Conservation (phyloP, 2,113 vertebrate genomes). For the Trogon surrucura region DNA sequence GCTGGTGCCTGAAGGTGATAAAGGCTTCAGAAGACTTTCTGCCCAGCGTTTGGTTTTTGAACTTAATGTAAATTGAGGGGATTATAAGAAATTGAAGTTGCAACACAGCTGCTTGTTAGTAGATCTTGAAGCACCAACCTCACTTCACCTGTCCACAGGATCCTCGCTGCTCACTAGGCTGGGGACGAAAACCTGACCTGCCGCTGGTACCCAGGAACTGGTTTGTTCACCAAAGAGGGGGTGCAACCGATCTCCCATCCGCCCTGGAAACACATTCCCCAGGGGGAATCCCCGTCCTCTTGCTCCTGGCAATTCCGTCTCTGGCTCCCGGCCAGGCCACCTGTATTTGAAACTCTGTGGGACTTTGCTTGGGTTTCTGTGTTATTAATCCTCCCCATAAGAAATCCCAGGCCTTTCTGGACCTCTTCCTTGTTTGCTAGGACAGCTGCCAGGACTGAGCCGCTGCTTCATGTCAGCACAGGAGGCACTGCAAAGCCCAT, state of each 20-base stretch:
- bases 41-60: neutral
- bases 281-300: neutral
- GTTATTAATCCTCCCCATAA: conserved; percentile 50
- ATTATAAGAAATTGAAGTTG: conserved; percentile 24
- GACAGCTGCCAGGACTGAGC: conserved; percentile 26
- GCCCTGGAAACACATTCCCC: neutral
- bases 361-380: conserved; percentile 2
- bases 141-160: neutral
- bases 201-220: neutral
- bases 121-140: neutral
- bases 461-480: neutral
- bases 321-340: conserved; percentile 45
- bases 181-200: neutral
- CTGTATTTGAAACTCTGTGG: conserved; percentile 5
- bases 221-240: neutral
- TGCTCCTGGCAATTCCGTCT: neutral
- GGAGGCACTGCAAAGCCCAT: neutral
- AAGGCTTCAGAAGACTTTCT: neutral
- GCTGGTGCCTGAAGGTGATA: neutral
- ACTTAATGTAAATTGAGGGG: neutral
- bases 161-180: fast-evolving
- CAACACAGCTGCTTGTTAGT: neutral
- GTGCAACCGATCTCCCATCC: neutral
- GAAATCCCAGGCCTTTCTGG: conserved; percentile 61
- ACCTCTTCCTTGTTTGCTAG: conserved; percentile 53